Evolutionary conservation across 2,888 invertebrate species (phyloP).

Genomic region (Perdita meconis): DNA sequence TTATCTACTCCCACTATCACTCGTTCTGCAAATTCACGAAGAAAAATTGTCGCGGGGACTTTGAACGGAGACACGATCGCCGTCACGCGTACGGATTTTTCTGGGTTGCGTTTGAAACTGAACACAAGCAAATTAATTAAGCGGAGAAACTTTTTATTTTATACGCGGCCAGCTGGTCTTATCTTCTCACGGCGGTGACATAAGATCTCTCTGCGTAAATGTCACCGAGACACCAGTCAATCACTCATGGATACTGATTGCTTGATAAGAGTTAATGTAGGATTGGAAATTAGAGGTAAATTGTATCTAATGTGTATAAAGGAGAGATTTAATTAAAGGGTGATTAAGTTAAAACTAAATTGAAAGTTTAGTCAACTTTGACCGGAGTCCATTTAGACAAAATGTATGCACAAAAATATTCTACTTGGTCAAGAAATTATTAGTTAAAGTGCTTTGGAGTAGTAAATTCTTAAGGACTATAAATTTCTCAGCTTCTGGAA

Average conservation of each 20-base stretch:
- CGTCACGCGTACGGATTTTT: slow-evolving; percentile 7
- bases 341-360: too few relatives aligned
- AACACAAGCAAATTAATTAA: slow-evolving; percentile 7
- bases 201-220: background rate
- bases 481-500: too few relatives aligned
- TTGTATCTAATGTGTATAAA: too few relatives aligned
- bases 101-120: background rate
- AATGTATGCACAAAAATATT: too few relatives aligned
- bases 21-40: slow-evolving; percentile 15
- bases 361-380: too few relatives aligned
- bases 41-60: slow-evolving; percentile 3
- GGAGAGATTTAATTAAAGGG: too few relatives aligned
- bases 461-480: too few relatives aligned
- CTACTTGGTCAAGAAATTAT: too few relatives aligned
- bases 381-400: too few relatives aligned
- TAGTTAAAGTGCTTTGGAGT: too few relatives aligned
- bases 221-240: background rate
- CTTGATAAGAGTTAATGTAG: slow-evolving; percentile 1
- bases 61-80: background rate
- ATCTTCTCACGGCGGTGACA: background rate
- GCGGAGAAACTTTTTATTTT: background rate
- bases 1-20: slow-evolving; percentile 39
- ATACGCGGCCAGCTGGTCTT: background rate
- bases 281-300: too few relatives aligned
- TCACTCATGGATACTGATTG: slow-evolving; percentile 22